Evolutionary conservation across 2,888 invertebrate genomes (phyloP).

Genomic region (Drepana falcataria): DNA sequence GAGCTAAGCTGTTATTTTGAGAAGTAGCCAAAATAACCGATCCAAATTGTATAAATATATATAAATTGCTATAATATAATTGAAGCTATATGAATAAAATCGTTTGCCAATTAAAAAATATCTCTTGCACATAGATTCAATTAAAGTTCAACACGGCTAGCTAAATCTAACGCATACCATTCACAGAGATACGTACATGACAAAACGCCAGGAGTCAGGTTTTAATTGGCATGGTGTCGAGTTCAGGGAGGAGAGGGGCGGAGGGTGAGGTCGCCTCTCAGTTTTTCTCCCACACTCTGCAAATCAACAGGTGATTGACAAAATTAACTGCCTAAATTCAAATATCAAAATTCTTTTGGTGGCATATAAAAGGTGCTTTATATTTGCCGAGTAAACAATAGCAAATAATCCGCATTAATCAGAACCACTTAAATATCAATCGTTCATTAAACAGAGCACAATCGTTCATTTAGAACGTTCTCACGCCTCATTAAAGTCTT

Average conservation of each 20-base stretch:
- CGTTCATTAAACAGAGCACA: conserved; percentile 73
- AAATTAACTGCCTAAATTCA: conserved; percentile 44
- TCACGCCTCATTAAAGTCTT: conserved; percentile 79
- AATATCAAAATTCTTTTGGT: conserved; percentile 25
- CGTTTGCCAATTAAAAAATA: conserved; percentile 30
- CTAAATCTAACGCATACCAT: conserved; percentile 37
- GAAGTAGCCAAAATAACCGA: too few species aligned
- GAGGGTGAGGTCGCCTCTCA: conserved; percentile 31
- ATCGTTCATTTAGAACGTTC: conserved; percentile 75
- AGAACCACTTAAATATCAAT: conserved; percentile 64
- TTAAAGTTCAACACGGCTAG: conserved; percentile 35
- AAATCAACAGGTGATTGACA: conserved; percentile 57
- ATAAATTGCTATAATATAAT: too few species aligned
- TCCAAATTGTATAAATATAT: too few species aligned
- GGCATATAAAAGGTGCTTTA: conserved; percentile 19
- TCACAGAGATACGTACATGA: conserved; percentile 26
- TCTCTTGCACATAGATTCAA: conserved; percentile 35
- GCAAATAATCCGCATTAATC: conserved; percentile 48
- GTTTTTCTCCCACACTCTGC: conserved; percentile 60
- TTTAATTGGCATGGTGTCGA: conserved; percentile 66
- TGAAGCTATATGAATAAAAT: too few species aligned
- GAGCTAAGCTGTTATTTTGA: too few species aligned
- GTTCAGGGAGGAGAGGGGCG: conserved; percentile 26
- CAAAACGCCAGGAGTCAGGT: conserved; percentile 54
- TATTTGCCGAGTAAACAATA: conserved; percentile 28